These are phyloP conservation scores for Anarhynchus alexandrinus DNA, from an alignment of 2,113 vertebrate species.

Conservation along the genomic window DNA sequence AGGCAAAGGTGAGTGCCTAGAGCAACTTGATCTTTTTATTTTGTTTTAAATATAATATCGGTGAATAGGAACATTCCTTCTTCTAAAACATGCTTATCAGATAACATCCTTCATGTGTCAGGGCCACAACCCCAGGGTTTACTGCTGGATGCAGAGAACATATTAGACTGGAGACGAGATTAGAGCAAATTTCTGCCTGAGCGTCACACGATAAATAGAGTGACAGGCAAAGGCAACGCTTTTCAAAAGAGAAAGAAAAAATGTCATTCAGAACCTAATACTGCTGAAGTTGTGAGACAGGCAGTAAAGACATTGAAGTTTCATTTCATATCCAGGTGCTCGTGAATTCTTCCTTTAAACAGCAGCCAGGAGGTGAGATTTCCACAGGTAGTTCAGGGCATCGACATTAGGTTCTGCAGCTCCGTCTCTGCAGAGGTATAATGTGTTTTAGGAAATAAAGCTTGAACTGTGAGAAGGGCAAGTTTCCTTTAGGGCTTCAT, in stretches of 20 bases:
- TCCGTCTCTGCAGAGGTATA: background rate
- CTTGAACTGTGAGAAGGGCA: background rate
- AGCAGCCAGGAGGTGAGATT: background rate
- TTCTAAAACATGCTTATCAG: background rate
- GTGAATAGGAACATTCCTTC: background rate
- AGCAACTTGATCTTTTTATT: background rate
- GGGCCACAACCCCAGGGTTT: background rate
- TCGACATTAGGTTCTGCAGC: background rate
- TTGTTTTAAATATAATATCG: background rate
- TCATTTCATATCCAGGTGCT: background rate
- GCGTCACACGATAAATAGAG: background rate
- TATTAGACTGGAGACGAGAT: background rate
- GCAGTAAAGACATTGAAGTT: background rate
- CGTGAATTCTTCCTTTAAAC: background rate
- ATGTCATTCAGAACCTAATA: background rate
- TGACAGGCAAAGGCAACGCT: background rate
- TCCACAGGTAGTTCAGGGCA: background rate
- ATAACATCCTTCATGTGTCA: background rate
- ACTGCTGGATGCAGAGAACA: background rate
- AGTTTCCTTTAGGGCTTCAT: background rate
- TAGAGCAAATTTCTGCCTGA: background rate
- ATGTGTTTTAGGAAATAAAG: background rate
- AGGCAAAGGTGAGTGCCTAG: background rate
- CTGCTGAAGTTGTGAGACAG: background rate
- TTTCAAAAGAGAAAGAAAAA: background rate